Evolutionary conservation across 2,888 invertebrate genomes (phyloP), one percentile per base, ranked within the genome.

Genomic region (Pheosia tremula): DNA sequence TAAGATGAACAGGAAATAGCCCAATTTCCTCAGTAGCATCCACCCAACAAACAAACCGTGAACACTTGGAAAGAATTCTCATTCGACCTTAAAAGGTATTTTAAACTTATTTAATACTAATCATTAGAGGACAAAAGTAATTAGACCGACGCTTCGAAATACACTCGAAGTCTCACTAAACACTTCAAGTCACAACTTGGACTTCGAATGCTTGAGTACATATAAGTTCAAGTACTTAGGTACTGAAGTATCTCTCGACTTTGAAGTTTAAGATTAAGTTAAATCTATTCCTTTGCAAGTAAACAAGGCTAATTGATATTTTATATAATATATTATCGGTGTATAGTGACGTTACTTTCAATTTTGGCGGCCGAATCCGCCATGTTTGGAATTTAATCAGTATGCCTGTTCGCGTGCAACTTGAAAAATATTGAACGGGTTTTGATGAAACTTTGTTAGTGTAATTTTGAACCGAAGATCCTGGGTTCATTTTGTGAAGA

Each of bases 101-200:
- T 52, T 52, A 61, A 66, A 61, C 59, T 55, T 61, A 63, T 66
- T 58, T 63, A 63, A 66, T 66, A 60, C 58, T 53, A 56, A 63
- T 57, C 57, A 60, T 47, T 60, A 56, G 58, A 57, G 8, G 36
- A 37, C 36, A 54, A 56, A 45, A n/a, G 7, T 47, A 39, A 52
- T 60, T 41, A 62, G 6, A 47, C 5, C 47, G 4, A 5, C 6
- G n/a, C 47, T 47, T 9, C n/a, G n/a, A 47, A 47, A 47, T 47
- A 47, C 24, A 24, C 47, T 47, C 9, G 11, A 58, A 41, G 56
- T 39, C 56, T 11, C n/a, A 3, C 11, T 52, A 7, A 62, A 56
- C 7, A 52, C 52, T 52, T 52, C 9, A 52, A 36, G 8, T 9
- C 52, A 24, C 52, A 52, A 52, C 36, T 52, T 52, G 9, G 36